A percentile compares a stretch with the other conserved stretches of the same genome.
Conservation (phyloP, 2,888 invertebrate species). For the Uloborus plumipes region DNA sequence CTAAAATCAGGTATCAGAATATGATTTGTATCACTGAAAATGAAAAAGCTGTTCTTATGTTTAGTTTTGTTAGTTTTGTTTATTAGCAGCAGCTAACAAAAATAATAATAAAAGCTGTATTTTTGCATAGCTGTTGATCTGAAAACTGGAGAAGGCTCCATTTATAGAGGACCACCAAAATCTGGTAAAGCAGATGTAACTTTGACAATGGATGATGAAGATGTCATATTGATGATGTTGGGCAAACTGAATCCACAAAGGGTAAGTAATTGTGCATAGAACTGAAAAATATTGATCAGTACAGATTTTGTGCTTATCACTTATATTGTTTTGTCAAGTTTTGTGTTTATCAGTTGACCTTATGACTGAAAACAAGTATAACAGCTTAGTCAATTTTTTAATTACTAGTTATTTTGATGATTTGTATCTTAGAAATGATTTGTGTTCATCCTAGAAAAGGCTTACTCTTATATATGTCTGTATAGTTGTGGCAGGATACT, state of each 20-base stretch:
- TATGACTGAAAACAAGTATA: not conserved
- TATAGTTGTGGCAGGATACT: no score
- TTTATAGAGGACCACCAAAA: slow-evolving; percentile 82
- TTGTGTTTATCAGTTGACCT: not conserved
- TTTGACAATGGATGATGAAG: slow-evolving; percentile 85
- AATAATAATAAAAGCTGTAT: slow-evolving; percentile 37
- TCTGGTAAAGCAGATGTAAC: slow-evolving; percentile 87
- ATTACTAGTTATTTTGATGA: no score
- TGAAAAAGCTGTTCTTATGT: not conserved
- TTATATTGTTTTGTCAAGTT: not conserved
- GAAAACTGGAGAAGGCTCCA: slow-evolving; percentile 78
- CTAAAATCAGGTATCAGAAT: not conserved
- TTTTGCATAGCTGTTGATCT: slow-evolving; percentile 83
- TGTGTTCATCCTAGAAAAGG: no score
- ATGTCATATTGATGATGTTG: slow-evolving; percentile 81
- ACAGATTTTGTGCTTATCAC: not conserved
- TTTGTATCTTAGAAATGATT: no score
- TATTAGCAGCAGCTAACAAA: not conserved
- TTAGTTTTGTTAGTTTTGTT: not conserved
- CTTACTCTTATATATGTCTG: no score
- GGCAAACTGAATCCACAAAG: slow-evolving; percentile 73
- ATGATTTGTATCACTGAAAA: not conserved
- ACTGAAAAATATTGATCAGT: not conserved
- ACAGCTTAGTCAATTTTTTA: no score
- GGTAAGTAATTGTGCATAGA: slow-evolving; percentile 68